phyloP scores from a whole-genome alignment of 2,888 invertebrate species.

The Tridacna gigas region DNA sequence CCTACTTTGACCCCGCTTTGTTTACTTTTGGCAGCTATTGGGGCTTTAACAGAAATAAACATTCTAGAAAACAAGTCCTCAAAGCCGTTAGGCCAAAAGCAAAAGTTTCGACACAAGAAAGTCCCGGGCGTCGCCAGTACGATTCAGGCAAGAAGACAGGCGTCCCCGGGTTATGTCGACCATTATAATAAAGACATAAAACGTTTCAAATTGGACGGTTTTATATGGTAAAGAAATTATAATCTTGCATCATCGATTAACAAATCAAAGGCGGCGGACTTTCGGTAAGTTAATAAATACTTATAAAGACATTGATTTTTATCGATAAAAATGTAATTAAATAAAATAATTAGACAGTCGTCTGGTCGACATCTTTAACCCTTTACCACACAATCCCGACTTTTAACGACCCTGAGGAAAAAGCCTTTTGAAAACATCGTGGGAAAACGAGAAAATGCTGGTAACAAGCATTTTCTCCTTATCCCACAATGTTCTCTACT shows the following conservation, averaged over 20 bases:
- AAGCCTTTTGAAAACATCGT: no score
- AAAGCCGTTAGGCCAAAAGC: no score
- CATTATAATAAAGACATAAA: constrained; percentile 20
- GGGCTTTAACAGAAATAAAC: no score
- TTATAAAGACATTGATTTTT: constrained; percentile 31
- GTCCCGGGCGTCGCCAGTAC: not conserved
- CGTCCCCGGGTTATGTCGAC: constrained; percentile 31
- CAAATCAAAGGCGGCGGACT: constrained; percentile 18
- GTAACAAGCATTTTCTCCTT: no score
- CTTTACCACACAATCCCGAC: no score
- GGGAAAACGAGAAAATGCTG: no score
- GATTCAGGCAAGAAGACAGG: not conserved
- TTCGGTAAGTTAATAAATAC: constrained; percentile 24
- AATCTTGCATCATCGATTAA: constrained; percentile 12
- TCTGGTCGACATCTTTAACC: not conserved
- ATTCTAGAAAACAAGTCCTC: no score
- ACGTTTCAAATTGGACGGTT: constrained; percentile 24
- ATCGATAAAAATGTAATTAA: constrained; percentile 27
- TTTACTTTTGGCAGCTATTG: no score
- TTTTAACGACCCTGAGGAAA: no score
- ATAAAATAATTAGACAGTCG: constrained; percentile 19
- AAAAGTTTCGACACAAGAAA: not conserved
- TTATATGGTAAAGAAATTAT: constrained; percentile 26
- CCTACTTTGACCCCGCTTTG: no score
- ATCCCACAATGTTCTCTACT: no score